Conservation (phyloP, 2,888 invertebrate species). For the Diplolepis rosae region DNA sequence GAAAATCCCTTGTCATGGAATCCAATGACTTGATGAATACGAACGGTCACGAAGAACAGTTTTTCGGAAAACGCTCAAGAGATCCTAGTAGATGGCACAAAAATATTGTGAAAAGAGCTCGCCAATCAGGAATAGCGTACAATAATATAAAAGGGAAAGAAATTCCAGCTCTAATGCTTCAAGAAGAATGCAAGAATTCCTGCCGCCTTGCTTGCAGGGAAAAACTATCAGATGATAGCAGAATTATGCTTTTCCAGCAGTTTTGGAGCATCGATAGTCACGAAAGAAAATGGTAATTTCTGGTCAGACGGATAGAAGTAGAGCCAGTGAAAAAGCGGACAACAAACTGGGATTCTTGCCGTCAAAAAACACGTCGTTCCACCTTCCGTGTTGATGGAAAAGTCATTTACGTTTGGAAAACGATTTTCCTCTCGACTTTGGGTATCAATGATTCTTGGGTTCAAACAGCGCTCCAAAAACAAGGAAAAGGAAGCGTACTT, state of each 20-base stretch:
- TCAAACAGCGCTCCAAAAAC: conserved; percentile 11
- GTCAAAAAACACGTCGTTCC: conserved; percentile 2
- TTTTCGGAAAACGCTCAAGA: conserved; percentile 1
- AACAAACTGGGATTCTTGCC: background rate
- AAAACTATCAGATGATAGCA: conserved; percentile 18
- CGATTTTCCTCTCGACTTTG: conserved; percentile 8
- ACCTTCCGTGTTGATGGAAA: conserved; percentile 11
- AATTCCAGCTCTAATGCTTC: conserved; percentile 20
- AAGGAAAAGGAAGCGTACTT: background rate
- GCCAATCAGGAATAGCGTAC: conserved; percentile 31
- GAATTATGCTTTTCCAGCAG: conserved; percentile 7
- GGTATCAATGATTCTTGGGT: conserved; percentile 21
- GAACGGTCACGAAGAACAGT: background rate
- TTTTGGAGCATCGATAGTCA: conserved; percentile 21
- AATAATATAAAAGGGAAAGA: conserved; percentile 4
- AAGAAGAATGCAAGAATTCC: background rate
- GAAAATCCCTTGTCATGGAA: background rate
- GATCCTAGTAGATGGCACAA: conserved; percentile 20
- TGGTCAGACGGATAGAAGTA: background rate
- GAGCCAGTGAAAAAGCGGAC: conserved; percentile 1
- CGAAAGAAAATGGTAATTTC: conserved; percentile 25
- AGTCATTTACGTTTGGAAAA: conserved; percentile 7
- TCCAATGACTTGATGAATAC: background rate
- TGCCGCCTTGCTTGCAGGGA: conserved; percentile 6
- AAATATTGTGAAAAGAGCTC: conserved; percentile 17